Evolutionary conservation across 2,888 invertebrate genomes (phyloP), one percentile per base, ranked within the genome.

Genomic region (Emmelina monodactyla): DNA sequence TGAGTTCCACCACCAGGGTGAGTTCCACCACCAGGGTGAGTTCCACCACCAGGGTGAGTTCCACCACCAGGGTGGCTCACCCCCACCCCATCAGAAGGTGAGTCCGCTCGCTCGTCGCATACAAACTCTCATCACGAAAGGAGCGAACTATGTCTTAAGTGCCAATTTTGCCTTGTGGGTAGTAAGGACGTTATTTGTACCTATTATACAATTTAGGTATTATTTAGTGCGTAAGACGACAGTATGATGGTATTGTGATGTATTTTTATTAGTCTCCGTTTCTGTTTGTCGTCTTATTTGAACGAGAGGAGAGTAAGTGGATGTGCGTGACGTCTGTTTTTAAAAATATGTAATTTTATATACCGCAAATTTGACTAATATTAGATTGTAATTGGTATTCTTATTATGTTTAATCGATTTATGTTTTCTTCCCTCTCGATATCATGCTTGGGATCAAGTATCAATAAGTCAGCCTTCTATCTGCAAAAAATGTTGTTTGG

Each of bases 81-180:
- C 36, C 37, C 39, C 42, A 36, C 46, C 41, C 38, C 39, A 16
- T 33, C 40, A 9, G 19, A 6, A 5, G 19, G 5, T 19, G 32
- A 42, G 40, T 33, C 44, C 50, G 37, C 37, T 49, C 38, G 39
- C 50, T 37, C 47, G 49, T 42, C 51, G 62, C 52, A 59, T 64
- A 44, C 55, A 57, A 45, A 63, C 62, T 43, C 49, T 62, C 51
- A 49, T 55, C 39, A 62, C 57, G 47, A 62, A 59, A 50, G 67
- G 73, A 64, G 63, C 66, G 62, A 61, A 65, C 62, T 67, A 65
- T 61, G 70, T 71, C 59, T 59, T 70, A 73, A 79, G 81, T 81
- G 81, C 81, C 81, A 81, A 81, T 79, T 72, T 80, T 81, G 81
- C 81, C 81, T 80, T 80, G 72, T 75, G 72, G 72, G 67, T 76